Conservation (phyloP, 2,113 vertebrate genomes). For the Bostrychus sinensis region DNA sequence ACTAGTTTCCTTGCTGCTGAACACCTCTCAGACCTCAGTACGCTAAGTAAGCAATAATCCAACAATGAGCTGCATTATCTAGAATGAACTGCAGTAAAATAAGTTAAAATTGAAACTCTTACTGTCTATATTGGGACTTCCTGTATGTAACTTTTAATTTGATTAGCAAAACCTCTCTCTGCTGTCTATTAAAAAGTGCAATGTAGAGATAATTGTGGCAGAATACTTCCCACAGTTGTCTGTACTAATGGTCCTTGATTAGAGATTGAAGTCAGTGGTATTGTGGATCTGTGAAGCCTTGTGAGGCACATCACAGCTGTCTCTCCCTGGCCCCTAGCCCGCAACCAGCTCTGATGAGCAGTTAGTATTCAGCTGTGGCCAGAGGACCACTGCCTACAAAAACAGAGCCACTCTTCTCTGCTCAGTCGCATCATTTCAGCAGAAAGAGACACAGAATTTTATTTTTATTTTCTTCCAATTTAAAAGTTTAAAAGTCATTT, state of each 20-base stretch:
- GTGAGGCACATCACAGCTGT: conserved; percentile 56
- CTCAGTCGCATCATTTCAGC: conserved; percentile 2
- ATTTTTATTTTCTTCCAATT: conserved; percentile 12
- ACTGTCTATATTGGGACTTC: too few relatives aligned
- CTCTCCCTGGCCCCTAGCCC: conserved; percentile 50
- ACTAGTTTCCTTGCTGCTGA: too few relatives aligned
- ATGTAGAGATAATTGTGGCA: conserved; percentile 70
- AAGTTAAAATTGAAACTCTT: too few relatives aligned
- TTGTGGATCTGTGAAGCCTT: conserved; percentile 34
- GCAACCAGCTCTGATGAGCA: conserved; percentile 33
- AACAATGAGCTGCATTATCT: too few relatives aligned
- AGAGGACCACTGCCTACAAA: conserved; percentile 34
- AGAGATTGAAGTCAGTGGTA: conserved; percentile 22
- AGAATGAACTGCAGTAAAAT: too few relatives aligned
- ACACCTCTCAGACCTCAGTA: too few relatives aligned
- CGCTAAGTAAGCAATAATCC: too few relatives aligned
- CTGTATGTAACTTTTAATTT: too few relatives aligned
- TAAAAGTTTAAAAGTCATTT: conserved; percentile 8
- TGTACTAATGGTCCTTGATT: conserved; percentile 14
- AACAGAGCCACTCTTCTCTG: conserved; percentile 29
- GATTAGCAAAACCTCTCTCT: conserved; percentile 38
- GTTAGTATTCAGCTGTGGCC: conserved; percentile 58
- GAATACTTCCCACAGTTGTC: too few relatives aligned
- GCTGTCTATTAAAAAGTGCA: conserved; percentile 70
- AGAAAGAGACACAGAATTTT: background rate